Base-by-base conservation (phyloP, 2,113 vertebrate genomes). In the Lasiurus borealis region DNA sequence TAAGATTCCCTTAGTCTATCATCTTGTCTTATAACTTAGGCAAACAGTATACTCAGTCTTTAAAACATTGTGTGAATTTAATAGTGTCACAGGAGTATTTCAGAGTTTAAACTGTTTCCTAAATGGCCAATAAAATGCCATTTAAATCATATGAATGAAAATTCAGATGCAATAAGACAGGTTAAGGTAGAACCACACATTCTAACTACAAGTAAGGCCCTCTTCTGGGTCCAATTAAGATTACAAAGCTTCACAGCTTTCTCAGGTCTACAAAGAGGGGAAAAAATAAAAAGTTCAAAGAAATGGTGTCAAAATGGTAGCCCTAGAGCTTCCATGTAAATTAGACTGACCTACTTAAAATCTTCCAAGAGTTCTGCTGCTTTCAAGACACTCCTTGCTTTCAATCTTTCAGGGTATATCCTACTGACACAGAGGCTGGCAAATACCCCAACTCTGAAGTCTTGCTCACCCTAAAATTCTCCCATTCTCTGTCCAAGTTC, bases 11-110 rank as follows among this genome's bases (percentile, higher is more conserved):
- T 68, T 3, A 48, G 23, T 76, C 46, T 82, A 71, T 16, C 9
- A 12, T 76, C n/a, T 91, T 94, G n/a, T 73, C 54, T 90, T 68
- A 92, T 13, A 85, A 77, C 25, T 19, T 68, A 50, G 31, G 64
- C 23, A 66, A 82, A 69, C 25, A 46, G 85, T 85, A 77, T 11
- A 72, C 8, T 46, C 8, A 44, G 54, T 52, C 25, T 78, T 90
- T 72, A 94, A 90, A 87, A 96, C 12, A 69, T 5, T 69, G 25
- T 81, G 19, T 86, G 50, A 83, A 75, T 34, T 62, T 59, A 93
- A 90, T 34, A 50, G 19, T 59, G 36, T 77, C 46, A 78, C 5
- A 54, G 64, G 71, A 9, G 34, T 88, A 81, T 40, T 89, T 93
- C 31, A 68, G 66, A 84, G 21, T 91, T 48, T 84, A 84, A 64